Evolutionary conservation across 2,113 vertebrate genomes (phyloP), one percentile per base, ranked within the genome.

Genomic region (Notothenia coriiceps): DNA sequence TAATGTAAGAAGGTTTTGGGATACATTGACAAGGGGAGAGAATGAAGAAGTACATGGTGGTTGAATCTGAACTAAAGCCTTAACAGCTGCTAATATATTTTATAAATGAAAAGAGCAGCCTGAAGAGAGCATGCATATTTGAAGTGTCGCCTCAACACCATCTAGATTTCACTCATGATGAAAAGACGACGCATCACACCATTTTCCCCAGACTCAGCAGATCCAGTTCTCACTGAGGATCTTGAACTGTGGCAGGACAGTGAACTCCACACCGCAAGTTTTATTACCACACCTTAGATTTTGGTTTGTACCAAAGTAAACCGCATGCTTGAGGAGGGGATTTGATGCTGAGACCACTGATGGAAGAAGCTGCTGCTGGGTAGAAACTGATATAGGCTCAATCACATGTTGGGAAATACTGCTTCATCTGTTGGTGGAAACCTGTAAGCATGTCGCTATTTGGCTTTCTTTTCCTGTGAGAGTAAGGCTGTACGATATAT

Each of bases 61-160:
- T 85, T 86, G 72, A 52, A n/a, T 80, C 40, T 54, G 72, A 35
- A 71, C 40, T 44, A 18, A 66, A 74, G 22, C 43, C 46, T 64
- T 63, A 49, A 74, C 14, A 63, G 49, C n/a, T 52, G 7, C 62
- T 44, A 61, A 51, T 62, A 46, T 8, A 54, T 75, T 47, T 6
- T 40, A 15, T 5, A 57, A 51, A 59, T 68, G 56, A 35, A 57
- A 72, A 35, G 33, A 35, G 33, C 11, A 6, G 17, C 59, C 51
- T 29, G 52, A 8, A 17, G 60, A n/a, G n/a, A 68, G 8, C 12
- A 35, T 22, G 43, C 22, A 33, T 61, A 60, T 80, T 54, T 69
- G 64, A 74, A 54, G 49, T 47, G 61, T 67, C n/a, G 55, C 22
- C 54, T 15, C 60, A 52, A 85, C 74, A 77, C 77, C 57, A 60